phyloP scores from a whole-genome alignment of 2,888 invertebrate species.

The Sarcophaga rosellei region DNA sequence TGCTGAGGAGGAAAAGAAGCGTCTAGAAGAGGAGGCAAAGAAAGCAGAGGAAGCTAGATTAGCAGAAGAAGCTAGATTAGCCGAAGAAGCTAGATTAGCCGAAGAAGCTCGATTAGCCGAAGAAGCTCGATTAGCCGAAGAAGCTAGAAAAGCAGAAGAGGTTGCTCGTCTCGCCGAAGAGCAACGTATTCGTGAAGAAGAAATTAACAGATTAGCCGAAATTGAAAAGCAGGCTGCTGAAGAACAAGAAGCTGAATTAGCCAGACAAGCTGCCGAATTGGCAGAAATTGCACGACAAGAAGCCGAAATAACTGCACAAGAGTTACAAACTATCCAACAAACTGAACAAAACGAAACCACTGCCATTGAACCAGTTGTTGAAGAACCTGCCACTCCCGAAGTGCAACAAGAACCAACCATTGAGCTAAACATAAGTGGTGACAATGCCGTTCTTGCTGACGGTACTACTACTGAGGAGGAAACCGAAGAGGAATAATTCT shows the following conservation, averaged over 20 bases:
- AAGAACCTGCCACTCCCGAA: constrained; percentile 79
- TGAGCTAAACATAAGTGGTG: constrained; percentile 72
- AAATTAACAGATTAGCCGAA: constrained; percentile 82
- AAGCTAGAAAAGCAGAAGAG: constrained; percentile 82
- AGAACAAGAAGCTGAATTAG: constrained; percentile 85
- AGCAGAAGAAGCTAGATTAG: constrained; percentile 82
- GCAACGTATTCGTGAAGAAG: constrained; percentile 82
- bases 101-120: constrained; percentile 81
- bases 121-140: constrained; percentile 80
- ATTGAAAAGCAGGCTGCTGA: constrained; percentile 83
- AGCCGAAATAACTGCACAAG: constrained; percentile 84
- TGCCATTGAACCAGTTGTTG: constrained; percentile 77
- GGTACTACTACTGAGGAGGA: constrained; percentile 71
- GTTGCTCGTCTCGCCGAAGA: constrained; percentile 82
- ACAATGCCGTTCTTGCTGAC: constrained; percentile 68
- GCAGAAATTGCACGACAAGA: constrained; percentile 86
- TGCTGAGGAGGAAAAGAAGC: constrained; percentile 77
- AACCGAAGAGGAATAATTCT: constrained; percentile 72
- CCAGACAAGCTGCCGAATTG: constrained; percentile 87
- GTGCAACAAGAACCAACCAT: constrained; percentile 73
- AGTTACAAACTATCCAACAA: constrained; percentile 81
- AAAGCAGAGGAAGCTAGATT: constrained; percentile 55
- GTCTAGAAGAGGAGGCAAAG: constrained; percentile 81
- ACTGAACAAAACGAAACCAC: constrained; percentile 70
- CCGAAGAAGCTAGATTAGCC: constrained; percentile 80